Percentiles rank a stretch among this genome's conserved stretches.
Evolutionary conservation across 2,113 vertebrate genomes (phyloP).

Genomic region (Thunnus maccoyii): DNA sequence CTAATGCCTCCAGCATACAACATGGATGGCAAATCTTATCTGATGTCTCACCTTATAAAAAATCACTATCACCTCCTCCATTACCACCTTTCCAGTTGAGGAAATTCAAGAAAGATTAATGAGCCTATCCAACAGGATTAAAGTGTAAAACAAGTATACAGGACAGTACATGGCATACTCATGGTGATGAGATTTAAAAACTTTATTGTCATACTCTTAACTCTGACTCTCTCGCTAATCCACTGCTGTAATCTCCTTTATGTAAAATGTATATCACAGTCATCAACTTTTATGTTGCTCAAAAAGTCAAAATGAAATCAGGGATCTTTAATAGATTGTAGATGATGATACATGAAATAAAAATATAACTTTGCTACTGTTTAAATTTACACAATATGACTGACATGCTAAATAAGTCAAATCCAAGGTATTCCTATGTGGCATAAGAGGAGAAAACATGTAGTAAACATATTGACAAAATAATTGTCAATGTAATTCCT

Average conservation of each 20-base stretch:
- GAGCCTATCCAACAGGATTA: slow-evolving; percentile 8
- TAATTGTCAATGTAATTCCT: slow-evolving; percentile 64
- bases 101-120: slow-evolving; percentile 33
- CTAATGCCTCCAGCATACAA: slow-evolving; percentile 5
- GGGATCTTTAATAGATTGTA: background rate
- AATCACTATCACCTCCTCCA: slow-evolving; percentile 2
- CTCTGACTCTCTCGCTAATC: background rate
- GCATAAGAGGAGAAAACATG: slow-evolving; percentile 3
- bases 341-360: background rate
- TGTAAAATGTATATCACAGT: background rate
- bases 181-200: slow-evolving; percentile 1
- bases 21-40: background rate
- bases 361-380: background rate
- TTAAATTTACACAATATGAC: background rate
- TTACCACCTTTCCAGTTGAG: slow-evolving; percentile 3
- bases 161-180: background rate
- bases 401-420: background rate
- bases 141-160: background rate
- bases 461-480: slow-evolving; percentile 63
- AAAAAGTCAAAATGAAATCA: background rate
- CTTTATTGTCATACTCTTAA: background rate
- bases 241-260: slow-evolving; percentile 1
- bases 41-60: slow-evolving; percentile 20
- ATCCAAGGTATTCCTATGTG: slow-evolving; percentile 1
- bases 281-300: background rate